Percentiles rank a stretch among this genome's conserved stretches.
Conservation (phyloP, 2,888 invertebrate genomes). For the Nephrotoma appendiculata region DNA sequence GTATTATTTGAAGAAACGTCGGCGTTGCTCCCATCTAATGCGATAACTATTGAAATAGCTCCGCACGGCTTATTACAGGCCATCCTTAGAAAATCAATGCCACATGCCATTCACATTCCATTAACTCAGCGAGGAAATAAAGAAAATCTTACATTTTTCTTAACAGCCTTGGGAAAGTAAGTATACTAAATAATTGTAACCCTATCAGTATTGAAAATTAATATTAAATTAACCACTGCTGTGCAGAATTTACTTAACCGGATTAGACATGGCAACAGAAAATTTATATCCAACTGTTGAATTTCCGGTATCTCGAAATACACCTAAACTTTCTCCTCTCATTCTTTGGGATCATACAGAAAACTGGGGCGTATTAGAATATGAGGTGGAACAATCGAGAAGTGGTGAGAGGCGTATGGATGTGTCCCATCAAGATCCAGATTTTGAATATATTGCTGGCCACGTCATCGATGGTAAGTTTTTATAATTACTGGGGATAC, state of each 20-base stretch:
- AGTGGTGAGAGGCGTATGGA: conserved; percentile 44
- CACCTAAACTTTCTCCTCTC: conserved; percentile 68
- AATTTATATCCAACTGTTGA: conserved; percentile 59
- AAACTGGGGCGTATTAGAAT: conserved; percentile 58
- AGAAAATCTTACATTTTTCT: conserved; percentile 30
- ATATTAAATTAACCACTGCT: background rate
- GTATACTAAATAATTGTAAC: conserved; percentile 17
- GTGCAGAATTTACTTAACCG: conserved; percentile 58
- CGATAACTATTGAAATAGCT: conserved; percentile 51
- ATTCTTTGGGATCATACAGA: conserved; percentile 81
- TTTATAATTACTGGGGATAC: background rate
- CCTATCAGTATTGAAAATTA: no score
- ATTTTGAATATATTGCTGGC: conserved; percentile 56
- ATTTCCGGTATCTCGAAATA: conserved; percentile 76
- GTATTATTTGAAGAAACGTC: conserved; percentile 47
- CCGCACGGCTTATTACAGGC: conserved; percentile 55
- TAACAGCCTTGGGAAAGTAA: conserved; percentile 34
- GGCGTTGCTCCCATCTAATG: conserved; percentile 43
- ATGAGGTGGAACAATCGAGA: conserved; percentile 48
- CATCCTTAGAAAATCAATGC: conserved; percentile 44
- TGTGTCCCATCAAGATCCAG: conserved; percentile 46
- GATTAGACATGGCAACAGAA: conserved; percentile 57
- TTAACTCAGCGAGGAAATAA: conserved; percentile 42
- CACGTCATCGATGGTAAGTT: conserved; percentile 69
- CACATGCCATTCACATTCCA: conserved; percentile 40